A percentile compares a stretch with the other conserved stretches of the same genome.
phyloP scores from a whole-genome alignment of 2,797 vertebrate species.

The Taeniopygia guttata region DNA sequence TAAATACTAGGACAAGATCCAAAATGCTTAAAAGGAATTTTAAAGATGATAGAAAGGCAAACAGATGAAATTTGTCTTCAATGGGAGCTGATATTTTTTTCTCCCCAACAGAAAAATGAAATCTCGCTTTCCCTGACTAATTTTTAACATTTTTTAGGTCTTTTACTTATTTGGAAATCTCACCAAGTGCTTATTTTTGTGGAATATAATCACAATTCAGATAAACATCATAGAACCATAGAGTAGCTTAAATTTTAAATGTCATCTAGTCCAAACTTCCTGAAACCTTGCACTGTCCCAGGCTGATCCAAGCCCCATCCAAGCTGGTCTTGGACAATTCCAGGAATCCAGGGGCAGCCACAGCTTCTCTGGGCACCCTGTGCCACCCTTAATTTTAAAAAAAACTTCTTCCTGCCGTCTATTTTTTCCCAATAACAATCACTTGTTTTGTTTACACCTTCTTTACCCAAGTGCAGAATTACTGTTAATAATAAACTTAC shows the following conservation, averaged over 20 bases:
- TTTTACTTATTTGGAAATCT: not conserved
- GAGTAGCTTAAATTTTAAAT: not conserved
- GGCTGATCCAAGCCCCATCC: not conserved
- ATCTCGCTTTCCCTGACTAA: not conserved
- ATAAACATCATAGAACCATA: rapidly evolving
- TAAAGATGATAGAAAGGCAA: not conserved
- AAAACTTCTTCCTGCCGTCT: not conserved
- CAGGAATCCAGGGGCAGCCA: not conserved
- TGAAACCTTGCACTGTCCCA: rapidly evolving
- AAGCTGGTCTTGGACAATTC: not conserved
- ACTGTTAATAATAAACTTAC: not conserved
- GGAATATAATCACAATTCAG: not conserved
- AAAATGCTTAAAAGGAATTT: not conserved
- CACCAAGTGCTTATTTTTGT: not conserved
- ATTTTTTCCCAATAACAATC: not conserved
- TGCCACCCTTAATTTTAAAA: not conserved
- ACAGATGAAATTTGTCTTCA: not conserved
- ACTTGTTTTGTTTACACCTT: not conserved
- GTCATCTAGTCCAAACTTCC: no score
- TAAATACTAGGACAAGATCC: not conserved
- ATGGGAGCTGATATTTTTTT: not conserved
- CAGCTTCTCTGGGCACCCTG: not conserved
- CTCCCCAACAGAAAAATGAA: not conserved
- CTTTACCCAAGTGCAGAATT: not conserved
- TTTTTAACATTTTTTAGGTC: not conserved